phyloP scores from a whole-genome alignment of 2,888 invertebrate species.

The Heterodera filipjevi region DNA sequence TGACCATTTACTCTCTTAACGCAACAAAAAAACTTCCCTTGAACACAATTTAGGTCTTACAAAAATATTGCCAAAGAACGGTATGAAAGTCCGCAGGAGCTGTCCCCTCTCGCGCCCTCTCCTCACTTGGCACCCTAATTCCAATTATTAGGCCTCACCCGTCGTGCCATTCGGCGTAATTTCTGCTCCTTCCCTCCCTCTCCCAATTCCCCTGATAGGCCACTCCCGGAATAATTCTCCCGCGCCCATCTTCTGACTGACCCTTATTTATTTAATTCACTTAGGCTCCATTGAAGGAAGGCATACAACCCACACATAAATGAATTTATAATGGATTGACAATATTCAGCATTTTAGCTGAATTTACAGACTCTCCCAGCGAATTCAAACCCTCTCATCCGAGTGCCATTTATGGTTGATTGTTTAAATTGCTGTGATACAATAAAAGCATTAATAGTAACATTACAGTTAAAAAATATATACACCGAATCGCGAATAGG shows the following conservation, averaged over 20 bases:
- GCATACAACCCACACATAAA: constrained; percentile 15
- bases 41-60: no score
- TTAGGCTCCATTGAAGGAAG: constrained; percentile 17
- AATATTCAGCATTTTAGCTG: background rate
- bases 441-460: background rate
- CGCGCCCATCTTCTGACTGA: constrained; percentile 2
- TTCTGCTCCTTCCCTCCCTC: no score
- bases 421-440: background rate
- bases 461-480: background rate
- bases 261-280: constrained; percentile 21
- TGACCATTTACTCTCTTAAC: no score
- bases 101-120: background rate
- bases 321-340: constrained; percentile 14
- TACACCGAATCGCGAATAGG: background rate
- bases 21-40: no score
- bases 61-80: background rate
- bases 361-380: background rate
- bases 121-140: background rate
- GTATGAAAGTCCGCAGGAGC: background rate
- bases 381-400: background rate
- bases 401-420: background rate
- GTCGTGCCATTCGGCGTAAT: constrained; percentile 5
- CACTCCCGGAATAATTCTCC: background rate
- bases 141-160: constrained; percentile 13
- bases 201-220: constrained; percentile 26